Percentiles rank a stretch among this genome's conserved stretches.
These are phyloP conservation scores for Corythornis vintsioides DNA, from an alignment of 2,113 vertebrate genomes.

Conservation along the genomic window DNA sequence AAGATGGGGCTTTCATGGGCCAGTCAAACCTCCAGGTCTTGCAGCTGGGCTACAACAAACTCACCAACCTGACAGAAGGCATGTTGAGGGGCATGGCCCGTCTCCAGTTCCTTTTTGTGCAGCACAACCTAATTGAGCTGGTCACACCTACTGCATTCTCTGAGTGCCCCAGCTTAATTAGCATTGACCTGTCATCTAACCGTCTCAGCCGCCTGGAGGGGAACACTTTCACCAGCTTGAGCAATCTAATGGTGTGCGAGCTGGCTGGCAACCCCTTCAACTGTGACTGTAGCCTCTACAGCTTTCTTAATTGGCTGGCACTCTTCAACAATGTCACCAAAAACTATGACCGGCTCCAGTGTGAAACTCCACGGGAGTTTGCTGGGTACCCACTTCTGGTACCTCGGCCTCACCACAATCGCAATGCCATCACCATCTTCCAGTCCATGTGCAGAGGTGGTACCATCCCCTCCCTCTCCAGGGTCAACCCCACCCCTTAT, in stretches of 20 bases:
- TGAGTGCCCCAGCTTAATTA: constrained; percentile 94
- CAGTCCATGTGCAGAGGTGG: constrained; percentile 90
- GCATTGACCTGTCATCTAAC: constrained; percentile 96
- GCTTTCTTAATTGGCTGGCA: constrained; percentile 94
- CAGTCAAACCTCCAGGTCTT: constrained; percentile 95
- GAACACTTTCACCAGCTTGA: constrained; percentile 87
- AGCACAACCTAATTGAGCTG: constrained; percentile 96
- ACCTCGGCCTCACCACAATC: constrained; percentile 86
- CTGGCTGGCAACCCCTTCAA: constrained; percentile 96
- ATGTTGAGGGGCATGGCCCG: constrained; percentile 93
- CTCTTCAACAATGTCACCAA: constrained; percentile 95
- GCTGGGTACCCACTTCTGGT: constrained; percentile 90
- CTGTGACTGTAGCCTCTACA: constrained; percentile 92
- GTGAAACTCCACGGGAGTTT: constrained; percentile 90
- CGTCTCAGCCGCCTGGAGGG: constrained; percentile 90
- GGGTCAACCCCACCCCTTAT: constrained; percentile 85
- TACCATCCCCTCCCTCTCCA: constrained; percentile 78
- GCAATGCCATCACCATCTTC: constrained; percentile 90
- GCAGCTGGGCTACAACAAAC: constrained; percentile 95
- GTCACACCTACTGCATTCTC: constrained; percentile 92
- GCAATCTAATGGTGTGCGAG: constrained; percentile 91
- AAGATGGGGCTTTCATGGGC: constrained; percentile 94
- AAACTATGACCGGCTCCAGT: constrained; percentile 96
- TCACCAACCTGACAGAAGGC: constrained; percentile 95
- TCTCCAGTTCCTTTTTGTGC: constrained; percentile 95